Base-by-base conservation (phyloP, 2,888 invertebrate genomes). In the Calephelis perditalis region DNA sequence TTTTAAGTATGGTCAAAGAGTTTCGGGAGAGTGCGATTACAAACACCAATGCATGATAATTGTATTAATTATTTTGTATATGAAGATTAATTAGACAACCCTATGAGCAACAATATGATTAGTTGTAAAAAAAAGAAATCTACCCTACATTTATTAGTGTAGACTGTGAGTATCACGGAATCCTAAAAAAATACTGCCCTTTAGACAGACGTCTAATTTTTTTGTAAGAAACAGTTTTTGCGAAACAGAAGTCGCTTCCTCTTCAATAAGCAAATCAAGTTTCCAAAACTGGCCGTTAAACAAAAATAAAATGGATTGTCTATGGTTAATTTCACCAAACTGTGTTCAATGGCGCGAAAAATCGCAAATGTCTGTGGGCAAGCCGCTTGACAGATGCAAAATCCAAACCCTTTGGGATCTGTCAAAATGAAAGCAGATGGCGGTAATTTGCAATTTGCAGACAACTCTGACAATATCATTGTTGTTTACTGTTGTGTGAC, bases 331-430 rank as follows among this genome's bases (percentile, higher is more conserved):
- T 89, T 81, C 77, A 84, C 84, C 70, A 73, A 78, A 81, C 74
- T 77, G 70, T 63, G 72, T 66, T 77, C 86, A 87, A 90, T 90
- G 87, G 86, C 78, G 83, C 83, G 82, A 68, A 76, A 82, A 88
- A 89, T 90, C 82, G 82, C 79, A 86, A 89, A 87, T 76, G 73
- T 83, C 84, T 83, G 80, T 80, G 73, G 68, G 65, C 65, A 68
- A 83, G 84, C 81, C 74, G 82, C 71, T 74, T 81, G 81, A 81
- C 81, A 84, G 80, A 79, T 78, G 78, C 73, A 76, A 75, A 72
- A 76, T 78, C 81, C 77, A 82, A 86, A 83, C 88, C 89, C 87
- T 89, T 89, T 87, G 89, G 87, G 87, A 89, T 68, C 76, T 76
- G 79, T 79, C 80, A 79, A 72, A 40, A 76, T 66, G 71, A 73